Conservation (phyloP, 2,888 invertebrate species). For the Cerastoderma edule region DNA sequence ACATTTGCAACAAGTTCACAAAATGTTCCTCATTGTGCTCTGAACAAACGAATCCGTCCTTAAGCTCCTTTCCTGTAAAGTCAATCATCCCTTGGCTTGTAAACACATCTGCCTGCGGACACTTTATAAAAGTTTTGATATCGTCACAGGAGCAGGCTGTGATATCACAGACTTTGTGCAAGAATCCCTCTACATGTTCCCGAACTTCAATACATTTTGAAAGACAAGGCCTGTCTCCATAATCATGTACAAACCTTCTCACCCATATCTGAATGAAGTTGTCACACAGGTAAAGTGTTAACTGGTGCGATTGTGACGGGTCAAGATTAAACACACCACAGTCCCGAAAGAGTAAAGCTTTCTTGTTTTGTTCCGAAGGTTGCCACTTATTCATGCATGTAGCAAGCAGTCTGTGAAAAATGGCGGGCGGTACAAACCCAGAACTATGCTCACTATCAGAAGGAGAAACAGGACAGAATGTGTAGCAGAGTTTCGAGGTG, state of each 20-base stretch:
- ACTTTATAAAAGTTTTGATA: slow-evolving; percentile 14
- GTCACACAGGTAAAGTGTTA: slow-evolving; percentile 1
- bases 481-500: slow-evolving; percentile 31
- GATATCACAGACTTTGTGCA: neutral
- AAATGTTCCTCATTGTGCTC: neutral
- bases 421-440: slow-evolving; percentile 23
- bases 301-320: neutral
- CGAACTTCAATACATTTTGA: neutral
- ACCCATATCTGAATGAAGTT: slow-evolving; percentile 19
- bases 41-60: neutral
- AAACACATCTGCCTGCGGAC: neutral
- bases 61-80: neutral
- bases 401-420: slow-evolving; percentile 30
- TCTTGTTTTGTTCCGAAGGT: neutral
- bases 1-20: too few relatives aligned
- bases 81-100: slow-evolving; percentile 4
- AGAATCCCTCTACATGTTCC: neutral
- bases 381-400: slow-evolving; percentile 17
- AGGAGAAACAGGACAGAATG: too few relatives aligned
- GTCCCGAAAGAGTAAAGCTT: slow-evolving; percentile 1
- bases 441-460: too few relatives aligned
- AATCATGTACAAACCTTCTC: neutral
- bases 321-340: slow-evolving; percentile 18
- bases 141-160: neutral
- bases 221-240: neutral